Evolutionary conservation across 2,113 vertebrate species (phyloP).

Genomic region (Syngnathus scovelli): DNA sequence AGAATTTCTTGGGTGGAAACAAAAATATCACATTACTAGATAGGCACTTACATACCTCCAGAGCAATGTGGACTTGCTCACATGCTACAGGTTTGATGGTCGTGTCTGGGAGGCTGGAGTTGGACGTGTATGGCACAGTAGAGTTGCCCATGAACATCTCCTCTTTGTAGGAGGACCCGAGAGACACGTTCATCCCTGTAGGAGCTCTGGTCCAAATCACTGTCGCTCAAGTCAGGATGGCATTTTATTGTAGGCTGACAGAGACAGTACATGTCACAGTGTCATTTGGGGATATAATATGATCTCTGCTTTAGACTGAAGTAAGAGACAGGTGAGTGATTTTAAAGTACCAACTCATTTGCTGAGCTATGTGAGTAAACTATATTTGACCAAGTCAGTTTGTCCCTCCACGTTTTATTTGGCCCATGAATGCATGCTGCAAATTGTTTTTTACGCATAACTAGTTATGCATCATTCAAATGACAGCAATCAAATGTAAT

Average conservation of each 20-base stretch:
- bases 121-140: slow-evolving; percentile 38
- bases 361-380: background rate
- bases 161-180: slow-evolving; percentile 25
- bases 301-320: background rate
- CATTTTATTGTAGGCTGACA: slow-evolving; percentile 35
- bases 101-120: slow-evolving; percentile 44
- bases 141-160: slow-evolving; percentile 43
- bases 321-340: background rate
- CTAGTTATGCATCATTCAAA: background rate
- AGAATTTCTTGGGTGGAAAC: background rate
- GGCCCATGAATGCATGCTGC: background rate
- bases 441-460: background rate
- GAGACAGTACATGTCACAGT: background rate
- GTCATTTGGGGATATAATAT: background rate
- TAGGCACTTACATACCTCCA: slow-evolving; percentile 64
- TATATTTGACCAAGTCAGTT: background rate
- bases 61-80: slow-evolving; percentile 78
- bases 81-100: slow-evolving; percentile 62
- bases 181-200: slow-evolving; percentile 49
- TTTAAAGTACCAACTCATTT: background rate
- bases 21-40: background rate
- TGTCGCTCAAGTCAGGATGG: background rate
- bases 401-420: background rate
- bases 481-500: background rate
- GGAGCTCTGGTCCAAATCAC: slow-evolving; percentile 26